These are phyloP conservation scores for Agonum fuliginosum DNA, from an alignment of 2,888 invertebrate species.

Conservation along the genomic window DNA sequence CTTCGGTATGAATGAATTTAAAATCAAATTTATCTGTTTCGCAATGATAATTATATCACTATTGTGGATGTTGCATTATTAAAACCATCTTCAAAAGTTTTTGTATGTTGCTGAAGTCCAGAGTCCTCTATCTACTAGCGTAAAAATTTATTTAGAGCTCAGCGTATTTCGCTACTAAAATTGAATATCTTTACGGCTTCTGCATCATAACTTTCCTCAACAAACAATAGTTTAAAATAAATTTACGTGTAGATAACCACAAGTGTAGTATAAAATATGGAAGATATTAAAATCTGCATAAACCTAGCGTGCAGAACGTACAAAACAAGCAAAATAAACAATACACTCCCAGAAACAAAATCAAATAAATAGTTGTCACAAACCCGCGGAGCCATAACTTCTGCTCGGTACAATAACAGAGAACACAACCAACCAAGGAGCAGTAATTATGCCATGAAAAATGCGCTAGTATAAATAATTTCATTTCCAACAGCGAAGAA, in stretches of 20 bases:
- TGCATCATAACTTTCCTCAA: conserved; percentile 7
- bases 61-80: too few species aligned
- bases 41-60: too few species aligned
- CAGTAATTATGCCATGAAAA: conserved; percentile 29
- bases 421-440: not conserved
- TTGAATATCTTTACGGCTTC: conserved; percentile 37
- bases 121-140: too few species aligned
- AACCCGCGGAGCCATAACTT: conserved; percentile 15
- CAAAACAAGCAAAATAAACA: not conserved
- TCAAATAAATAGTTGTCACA: conserved; percentile 42
- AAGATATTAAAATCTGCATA: conserved; percentile 43
- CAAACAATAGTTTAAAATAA: conserved; percentile 45
- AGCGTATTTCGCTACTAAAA: conserved; percentile 3
- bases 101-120: too few species aligned
- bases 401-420: not conserved
- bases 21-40: too few species aligned
- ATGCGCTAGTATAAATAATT: conserved; percentile 9
- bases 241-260: conserved; percentile 31
- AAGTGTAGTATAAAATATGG: conserved; percentile 35
- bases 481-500: not conserved
- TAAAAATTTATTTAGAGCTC: not conserved
- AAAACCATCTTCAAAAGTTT: too few species aligned
- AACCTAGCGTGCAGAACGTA: conserved; percentile 25
- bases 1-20: too few species aligned
- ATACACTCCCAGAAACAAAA: conserved; percentile 1